Conservation (phyloP, 2,113 vertebrate genomes). For the Centropristis striata region DNA sequence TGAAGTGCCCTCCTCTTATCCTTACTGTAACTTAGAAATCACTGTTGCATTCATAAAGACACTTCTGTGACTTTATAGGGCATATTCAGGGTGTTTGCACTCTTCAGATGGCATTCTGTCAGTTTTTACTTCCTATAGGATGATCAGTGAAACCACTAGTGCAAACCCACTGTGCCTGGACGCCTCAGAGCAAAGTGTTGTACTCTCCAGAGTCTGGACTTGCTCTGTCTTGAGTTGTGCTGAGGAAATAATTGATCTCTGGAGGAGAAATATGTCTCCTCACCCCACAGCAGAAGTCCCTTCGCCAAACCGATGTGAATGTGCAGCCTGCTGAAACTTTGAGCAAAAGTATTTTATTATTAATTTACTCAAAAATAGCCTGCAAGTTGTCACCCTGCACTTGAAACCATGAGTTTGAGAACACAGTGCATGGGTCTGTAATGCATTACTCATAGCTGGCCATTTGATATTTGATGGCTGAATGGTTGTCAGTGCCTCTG, state of each 20-base stretch:
- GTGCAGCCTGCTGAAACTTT: constrained; percentile 42
- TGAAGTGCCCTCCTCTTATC: neutral
- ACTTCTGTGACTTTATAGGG: neutral
- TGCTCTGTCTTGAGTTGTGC: constrained; percentile 34
- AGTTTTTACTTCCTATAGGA: neutral
- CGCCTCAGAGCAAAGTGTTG: constrained; percentile 14
- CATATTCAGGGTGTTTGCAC: neutral
- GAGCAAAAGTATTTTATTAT: constrained; percentile 9
- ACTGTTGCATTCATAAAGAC: neutral
- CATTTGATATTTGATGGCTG: constrained; percentile 73
- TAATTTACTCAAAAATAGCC: constrained; percentile 1
- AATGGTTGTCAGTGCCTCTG: constrained; percentile 57
- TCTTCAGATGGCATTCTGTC: neutral
- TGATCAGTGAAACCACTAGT: neutral
- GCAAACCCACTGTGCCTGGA: neutral
- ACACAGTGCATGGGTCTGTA: neutral
- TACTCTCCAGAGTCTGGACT: constrained; percentile 46
- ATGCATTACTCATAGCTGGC: constrained; percentile 63
- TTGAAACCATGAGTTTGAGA: neutral
- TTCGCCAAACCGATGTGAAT: neutral
- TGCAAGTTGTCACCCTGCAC: neutral
- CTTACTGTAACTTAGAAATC: neutral
- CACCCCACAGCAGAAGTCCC: neutral
- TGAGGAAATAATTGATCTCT: constrained; percentile 70
- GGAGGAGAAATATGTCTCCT: constrained; percentile 23